Base-by-base conservation (phyloP, 1,140 invertebrate species). In the Charaxes varanes region DNA sequence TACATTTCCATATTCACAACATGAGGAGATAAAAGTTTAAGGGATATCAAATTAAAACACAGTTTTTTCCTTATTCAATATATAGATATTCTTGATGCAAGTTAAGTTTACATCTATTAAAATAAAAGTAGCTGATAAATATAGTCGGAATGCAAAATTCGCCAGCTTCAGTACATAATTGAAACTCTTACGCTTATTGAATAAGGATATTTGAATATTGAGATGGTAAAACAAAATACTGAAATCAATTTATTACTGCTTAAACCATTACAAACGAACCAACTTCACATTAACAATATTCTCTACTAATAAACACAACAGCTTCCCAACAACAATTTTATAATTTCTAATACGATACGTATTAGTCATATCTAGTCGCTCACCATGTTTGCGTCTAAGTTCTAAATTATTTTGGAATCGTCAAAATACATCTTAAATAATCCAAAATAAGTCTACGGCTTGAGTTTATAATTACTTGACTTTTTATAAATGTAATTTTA, bases 221-320 rank as follows among this genome's bases (percentile, higher is more conserved):
- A 18, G 22, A 23, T 7, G 8, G 5, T 19, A 18, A 13, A 34
- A 34, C 18, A 37, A 22, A 19, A 24, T 41, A 27, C 21, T 31
- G 41, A n/a, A n/a, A n/a, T n/a, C n/a, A n/a, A n/a, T n/a, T n/a
- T n/a, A n/a, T 66, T 62, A 66, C 51, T 41, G 32, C 36, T 59
- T 59, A 63, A 40, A 54, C 53, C 31, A 48, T 63, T 59, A 67
- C 53, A 61, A 51, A 55, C 54, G 55, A 58, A 68, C 62, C 63
- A 71, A 57, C 59, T 59, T 63, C 34, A 58, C 53, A 56, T 53
- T 57, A 59, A 66, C 55, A 69, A 44, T 60, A 62, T 50, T 31
- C 41, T 53, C 51, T 71, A 69, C 58, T 60, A 62, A 66, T 62
- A 62, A 72, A 63, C 57, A 78, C 64, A 72, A 71, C 62, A 67